A percentile compares a stretch with the other conserved stretches of the same genome.
Conservation (phyloP, 2,113 vertebrate species). For the Gymnarchus niloticus region DNA sequence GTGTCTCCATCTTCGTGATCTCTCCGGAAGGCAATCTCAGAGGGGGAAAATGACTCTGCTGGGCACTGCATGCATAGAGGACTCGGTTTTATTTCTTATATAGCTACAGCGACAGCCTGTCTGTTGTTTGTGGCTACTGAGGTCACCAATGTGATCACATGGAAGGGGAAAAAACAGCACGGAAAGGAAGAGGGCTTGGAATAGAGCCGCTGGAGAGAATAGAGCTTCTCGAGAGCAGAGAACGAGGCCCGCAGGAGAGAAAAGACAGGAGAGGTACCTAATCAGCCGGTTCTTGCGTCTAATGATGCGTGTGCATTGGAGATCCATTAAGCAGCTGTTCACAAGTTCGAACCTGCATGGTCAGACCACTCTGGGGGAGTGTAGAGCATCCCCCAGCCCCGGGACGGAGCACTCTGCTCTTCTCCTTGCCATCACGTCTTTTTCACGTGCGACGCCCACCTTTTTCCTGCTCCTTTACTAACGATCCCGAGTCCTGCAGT, state of each 20-base stretch:
- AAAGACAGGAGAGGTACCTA: slow-evolving; percentile 23
- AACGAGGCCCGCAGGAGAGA: slow-evolving; percentile 25
- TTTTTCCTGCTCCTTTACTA: not conserved
- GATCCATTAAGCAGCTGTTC: slow-evolving; percentile 44
- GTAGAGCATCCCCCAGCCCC: not conserved
- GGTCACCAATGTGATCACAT: not conserved
- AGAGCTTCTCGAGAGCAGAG: not conserved
- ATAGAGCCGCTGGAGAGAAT: not conserved
- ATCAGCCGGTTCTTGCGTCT: slow-evolving; percentile 33
- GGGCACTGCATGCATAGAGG: not conserved
- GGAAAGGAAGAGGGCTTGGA: not conserved
- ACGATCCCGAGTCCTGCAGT: not conserved
- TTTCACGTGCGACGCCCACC: not conserved
- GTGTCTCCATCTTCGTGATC: not conserved
- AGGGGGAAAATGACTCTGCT: not conserved
- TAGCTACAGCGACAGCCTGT: slow-evolving; percentile 1
- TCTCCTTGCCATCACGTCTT: not conserved
- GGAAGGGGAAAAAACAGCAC: not conserved
- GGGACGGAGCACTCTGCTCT: not conserved
- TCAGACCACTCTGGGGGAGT: not conserved
- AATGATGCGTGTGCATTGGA: slow-evolving; percentile 41
- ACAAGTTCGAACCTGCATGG: slow-evolving; percentile 30
- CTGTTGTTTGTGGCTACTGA: not conserved
- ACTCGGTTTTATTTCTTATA: not conserved
- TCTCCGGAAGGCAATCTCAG: not conserved